Evolutionary conservation across 2,888 invertebrate species (phyloP), one percentile per base, ranked within the genome.

Genomic region (Drosophila birchii): DNA sequence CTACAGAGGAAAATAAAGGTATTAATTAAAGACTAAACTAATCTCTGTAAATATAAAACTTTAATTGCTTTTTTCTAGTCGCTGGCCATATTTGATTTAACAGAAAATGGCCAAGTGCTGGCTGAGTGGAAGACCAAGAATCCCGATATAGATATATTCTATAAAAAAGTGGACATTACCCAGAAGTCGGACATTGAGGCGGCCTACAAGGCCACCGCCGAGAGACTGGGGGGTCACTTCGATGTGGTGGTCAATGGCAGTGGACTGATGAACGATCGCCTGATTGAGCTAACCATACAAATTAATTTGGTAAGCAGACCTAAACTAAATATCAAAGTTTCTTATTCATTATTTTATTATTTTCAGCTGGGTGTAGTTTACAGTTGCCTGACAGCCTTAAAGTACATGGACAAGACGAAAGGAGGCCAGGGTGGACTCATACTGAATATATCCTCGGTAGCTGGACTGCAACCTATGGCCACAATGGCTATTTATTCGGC

Each of bases 271-370:
- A 80, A 90, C 56, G 92, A 92, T 64, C 70, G 75, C 1, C 71
- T 78, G 16, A 54, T 90, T 20, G 86, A 91, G 23, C 56, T 88
- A 36, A 89, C 90, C 14, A 88, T 92, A 20, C 81, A 88, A 41
- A 88, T 92, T 5, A 92, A 93, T 59, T 94, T 95, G 79, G 94
- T 95, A 93, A 55, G 79, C 41, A 34, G 0, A 7, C 8, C 8
- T 4, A 8, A 6, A 12, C 3, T 12, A 6, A 11, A 1, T 16
- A 1, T 11, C 1, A 1, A 34, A 16, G 11, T 16, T 23, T 1
- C 1, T 6, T 1, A 23, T 36, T 53, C 36, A 36, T 23, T 16
- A 9, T 1, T 3, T 16, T 12, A 4, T n/a, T 23, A 75, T 93
- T 9, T 49, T 14, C 9, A 53, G 93, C 82, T 92, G 83, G 94